phyloP scores from a whole-genome alignment of 2,797 vertebrate species.

The Gallinago stenura region DNA sequence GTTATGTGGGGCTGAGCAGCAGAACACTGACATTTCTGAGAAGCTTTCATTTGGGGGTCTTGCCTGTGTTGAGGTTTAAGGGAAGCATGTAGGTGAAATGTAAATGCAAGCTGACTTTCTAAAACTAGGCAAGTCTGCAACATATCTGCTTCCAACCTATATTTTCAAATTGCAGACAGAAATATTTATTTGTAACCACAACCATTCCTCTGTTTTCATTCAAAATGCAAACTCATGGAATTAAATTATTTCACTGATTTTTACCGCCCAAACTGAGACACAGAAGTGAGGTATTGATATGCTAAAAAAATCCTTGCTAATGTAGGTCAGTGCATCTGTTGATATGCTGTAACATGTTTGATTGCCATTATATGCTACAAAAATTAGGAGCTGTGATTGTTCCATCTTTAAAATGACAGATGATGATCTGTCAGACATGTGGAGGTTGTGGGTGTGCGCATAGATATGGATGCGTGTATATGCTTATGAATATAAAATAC shows the following conservation, averaged over 20 bases:
- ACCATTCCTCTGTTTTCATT: neutral
- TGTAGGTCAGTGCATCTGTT: neutral
- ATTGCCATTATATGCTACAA: neutral
- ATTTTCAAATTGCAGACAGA: neutral
- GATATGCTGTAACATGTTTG: neutral
- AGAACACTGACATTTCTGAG: neutral
- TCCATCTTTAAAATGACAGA: neutral
- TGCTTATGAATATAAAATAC: conserved; percentile 1
- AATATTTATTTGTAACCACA: neutral
- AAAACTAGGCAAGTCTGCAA: neutral
- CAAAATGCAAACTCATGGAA: neutral
- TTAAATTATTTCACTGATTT: neutral
- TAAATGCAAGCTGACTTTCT: neutral
- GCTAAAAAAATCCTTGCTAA: neutral
- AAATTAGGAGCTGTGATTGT: conserved; percentile 14
- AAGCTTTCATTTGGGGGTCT: neutral
- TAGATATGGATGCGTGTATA: neutral
- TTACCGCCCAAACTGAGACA: neutral
- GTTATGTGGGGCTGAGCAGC: conserved; percentile 8
- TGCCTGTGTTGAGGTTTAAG: neutral
- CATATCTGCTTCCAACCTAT: neutral
- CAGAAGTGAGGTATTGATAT: neutral
- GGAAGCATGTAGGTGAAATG: neutral
- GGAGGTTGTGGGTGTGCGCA: neutral
- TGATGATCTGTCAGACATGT: neutral